Evolutionary conservation across 2,888 invertebrate species (phyloP).

Genomic region (Oligia latruncula): DNA sequence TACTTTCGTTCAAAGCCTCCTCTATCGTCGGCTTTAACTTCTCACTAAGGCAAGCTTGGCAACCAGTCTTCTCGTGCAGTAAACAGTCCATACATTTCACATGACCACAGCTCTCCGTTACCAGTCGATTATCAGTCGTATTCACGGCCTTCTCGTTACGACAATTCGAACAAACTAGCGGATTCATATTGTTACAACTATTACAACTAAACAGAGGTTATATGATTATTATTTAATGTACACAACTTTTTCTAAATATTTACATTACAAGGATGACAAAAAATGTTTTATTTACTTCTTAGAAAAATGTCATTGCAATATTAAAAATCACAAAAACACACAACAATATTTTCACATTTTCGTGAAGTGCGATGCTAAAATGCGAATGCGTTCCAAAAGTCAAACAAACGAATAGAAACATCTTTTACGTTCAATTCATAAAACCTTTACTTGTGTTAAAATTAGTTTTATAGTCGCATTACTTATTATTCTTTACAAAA

Average conservation of each 20-base stretch:
- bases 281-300: conserved; percentile 23
- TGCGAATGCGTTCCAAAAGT: conserved; percentile 55
- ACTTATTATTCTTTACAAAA: neutral
- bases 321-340: conserved; percentile 40
- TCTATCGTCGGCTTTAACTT: conserved; percentile 61
- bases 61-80: conserved; percentile 91
- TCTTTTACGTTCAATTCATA: neutral
- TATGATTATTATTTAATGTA: conserved; percentile 41
- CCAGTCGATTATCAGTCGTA: conserved; percentile 90
- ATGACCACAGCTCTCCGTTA: conserved; percentile 94
- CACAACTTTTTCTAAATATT: conserved; percentile 42
- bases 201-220: conserved; percentile 75
- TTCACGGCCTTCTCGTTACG: conserved; percentile 88
- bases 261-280: conserved; percentile 56
- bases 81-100: conserved; percentile 93
- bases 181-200: conserved; percentile 81
- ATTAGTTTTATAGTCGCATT: neutral
- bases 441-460: neutral
- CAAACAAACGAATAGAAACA: neutral
- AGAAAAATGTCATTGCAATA: conserved; percentile 32
- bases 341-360: conserved; percentile 62
- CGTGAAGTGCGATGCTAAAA: conserved; percentile 61
- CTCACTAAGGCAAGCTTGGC: conserved; percentile 87
- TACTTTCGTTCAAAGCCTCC: conserved; percentile 43
- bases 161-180: conserved; percentile 91